Evolutionary conservation across 2,113 vertebrate genomes (phyloP).

Genomic region (Psittacus erithacus): DNA sequence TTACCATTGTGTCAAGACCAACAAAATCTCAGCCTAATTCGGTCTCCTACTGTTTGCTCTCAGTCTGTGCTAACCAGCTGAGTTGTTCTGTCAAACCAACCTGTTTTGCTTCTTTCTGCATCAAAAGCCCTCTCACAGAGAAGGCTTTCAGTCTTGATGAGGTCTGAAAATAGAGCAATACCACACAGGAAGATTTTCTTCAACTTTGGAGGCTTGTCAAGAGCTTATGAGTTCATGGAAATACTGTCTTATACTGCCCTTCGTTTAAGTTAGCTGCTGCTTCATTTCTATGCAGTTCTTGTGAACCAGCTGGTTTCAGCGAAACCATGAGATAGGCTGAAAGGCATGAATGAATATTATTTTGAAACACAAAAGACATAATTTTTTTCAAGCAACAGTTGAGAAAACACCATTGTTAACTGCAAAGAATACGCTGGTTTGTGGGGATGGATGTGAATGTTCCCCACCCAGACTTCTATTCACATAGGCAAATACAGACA

Average conservation of each 20-base stretch:
- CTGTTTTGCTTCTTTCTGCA: background rate
- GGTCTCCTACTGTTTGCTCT: background rate
- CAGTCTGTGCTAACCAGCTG: background rate
- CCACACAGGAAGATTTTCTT: conserved; percentile 34
- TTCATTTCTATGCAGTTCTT: conserved; percentile 28
- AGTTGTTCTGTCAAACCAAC: background rate
- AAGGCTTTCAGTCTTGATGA: conserved; percentile 6
- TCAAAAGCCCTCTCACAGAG: background rate
- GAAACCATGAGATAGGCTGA: conserved; percentile 12
- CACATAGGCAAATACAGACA: background rate
- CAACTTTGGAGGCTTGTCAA: conserved; percentile 11
- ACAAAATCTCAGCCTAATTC: background rate
- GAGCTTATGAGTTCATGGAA: conserved; percentile 26
- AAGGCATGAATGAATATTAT: background rate
- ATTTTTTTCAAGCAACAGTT: background rate
- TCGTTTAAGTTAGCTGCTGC: conserved; percentile 24
- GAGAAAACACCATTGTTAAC: background rate
- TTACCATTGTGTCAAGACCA: background rate
- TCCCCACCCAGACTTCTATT: background rate
- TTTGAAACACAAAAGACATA: background rate
- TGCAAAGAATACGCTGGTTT: background rate
- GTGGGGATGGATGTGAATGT: background rate
- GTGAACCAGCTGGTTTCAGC: conserved; percentile 29
- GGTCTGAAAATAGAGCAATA: conserved; percentile 5
- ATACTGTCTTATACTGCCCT: background rate